These are phyloP conservation scores for Kuschelorhynchus macadamiae DNA, from an alignment of 2,888 invertebrate genomes.

Conservation along the genomic window DNA sequence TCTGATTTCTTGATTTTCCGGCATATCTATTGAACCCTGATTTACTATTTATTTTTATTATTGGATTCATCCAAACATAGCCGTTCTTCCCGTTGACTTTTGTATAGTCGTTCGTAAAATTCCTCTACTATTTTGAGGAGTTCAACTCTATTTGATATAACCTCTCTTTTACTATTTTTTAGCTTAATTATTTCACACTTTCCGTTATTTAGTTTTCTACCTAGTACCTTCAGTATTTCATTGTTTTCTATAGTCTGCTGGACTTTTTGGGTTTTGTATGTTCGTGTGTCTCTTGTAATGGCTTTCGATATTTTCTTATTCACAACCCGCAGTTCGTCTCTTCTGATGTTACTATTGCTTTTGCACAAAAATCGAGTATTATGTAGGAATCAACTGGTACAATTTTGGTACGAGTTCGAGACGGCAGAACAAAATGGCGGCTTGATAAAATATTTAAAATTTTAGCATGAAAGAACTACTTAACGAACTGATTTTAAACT, in stretches of 20 bases:
- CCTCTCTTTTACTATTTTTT: background rate
- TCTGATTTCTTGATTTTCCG: background rate
- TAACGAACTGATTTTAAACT: no score
- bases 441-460: no score
- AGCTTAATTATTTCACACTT: background rate
- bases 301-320: background rate
- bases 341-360: no score
- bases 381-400: no score
- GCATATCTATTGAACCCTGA: background rate
- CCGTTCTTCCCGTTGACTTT: background rate
- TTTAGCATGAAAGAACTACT: no score
- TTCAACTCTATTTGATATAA: background rate
- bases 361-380: no score
- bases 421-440: no score
- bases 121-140: background rate
- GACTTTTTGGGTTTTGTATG: background rate
- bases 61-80: background rate
- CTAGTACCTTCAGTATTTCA: background rate
- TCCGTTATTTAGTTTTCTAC: background rate
- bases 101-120: background rate
- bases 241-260: background rate
- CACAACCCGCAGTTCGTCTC: background rate
- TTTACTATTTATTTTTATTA: background rate
- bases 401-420: no score
- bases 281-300: background rate